A percentile compares a stretch with the other conserved stretches of the same genome.
Evolutionary conservation across 2,888 invertebrate genomes (phyloP).

Genomic region (Drosophila meridionalis): DNA sequence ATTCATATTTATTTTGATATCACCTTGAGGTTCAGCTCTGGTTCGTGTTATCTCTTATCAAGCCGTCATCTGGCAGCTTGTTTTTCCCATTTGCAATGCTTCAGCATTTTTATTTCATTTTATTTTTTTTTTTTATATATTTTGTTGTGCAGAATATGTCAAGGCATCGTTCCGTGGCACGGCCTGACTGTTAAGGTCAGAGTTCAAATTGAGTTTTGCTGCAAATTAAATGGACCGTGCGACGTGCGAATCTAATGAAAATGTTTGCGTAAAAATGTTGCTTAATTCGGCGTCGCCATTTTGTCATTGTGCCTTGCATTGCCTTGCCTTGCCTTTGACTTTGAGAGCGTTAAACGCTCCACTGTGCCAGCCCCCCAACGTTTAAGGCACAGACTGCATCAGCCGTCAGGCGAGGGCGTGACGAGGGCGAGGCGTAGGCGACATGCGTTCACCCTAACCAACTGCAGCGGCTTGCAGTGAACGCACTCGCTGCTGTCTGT

Average conservation of each 20-base stretch:
- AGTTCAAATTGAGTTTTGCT: conserved; percentile 63
- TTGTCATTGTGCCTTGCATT: conserved; percentile 7
- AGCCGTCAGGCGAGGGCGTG: conserved; percentile 5
- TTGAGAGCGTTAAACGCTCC: conserved; percentile 46
- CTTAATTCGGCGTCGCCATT: conserved; percentile 33
- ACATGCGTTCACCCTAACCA: conserved; percentile 19
- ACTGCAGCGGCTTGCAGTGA: conserved; percentile 38
- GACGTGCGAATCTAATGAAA: conserved; percentile 24
- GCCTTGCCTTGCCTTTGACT: conserved; percentile 33
- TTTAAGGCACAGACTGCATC: conserved; percentile 44
- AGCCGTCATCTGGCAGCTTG: conserved; percentile 30
- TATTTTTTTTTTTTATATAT: not conserved
- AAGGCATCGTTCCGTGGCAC: conserved; percentile 21
- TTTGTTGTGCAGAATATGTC: conserved; percentile 46
- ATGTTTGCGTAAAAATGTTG: conserved; percentile 30
- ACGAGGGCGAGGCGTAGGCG: not conserved
- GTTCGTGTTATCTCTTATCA: conserved; percentile 7
- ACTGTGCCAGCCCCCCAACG: conserved; percentile 22
- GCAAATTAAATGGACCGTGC: conserved; percentile 51
- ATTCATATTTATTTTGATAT: conserved; percentile 2
- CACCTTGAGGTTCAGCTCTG: conserved; percentile 7
- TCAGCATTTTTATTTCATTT: conserved; percentile 22
- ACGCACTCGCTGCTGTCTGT: conserved; percentile 50
- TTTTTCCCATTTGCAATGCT: conserved; percentile 50
- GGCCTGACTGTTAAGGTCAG: conserved; percentile 59